Conservation (phyloP, 2,797 vertebrate genomes). For the Buceros bicornis region DNA sequence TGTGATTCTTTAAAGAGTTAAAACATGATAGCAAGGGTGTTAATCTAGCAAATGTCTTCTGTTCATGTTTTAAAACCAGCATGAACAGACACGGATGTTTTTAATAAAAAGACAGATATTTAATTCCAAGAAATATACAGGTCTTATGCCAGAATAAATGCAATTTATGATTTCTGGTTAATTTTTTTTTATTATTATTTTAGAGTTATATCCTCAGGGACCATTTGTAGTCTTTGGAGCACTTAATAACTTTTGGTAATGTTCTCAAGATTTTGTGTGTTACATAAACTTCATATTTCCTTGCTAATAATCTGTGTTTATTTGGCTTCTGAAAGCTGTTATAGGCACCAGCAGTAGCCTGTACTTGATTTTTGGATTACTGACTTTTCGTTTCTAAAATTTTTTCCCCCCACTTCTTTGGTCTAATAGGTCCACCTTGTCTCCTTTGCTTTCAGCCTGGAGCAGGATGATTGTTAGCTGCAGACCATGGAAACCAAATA, state of each 20-base stretch:
- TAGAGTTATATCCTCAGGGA: neutral
- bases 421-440: neutral
- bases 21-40: conserved; percentile 45
- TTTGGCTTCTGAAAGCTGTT: conserved; percentile 34
- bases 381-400: neutral
- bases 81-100: conserved; percentile 38
- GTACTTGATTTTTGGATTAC: neutral
- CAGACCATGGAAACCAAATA: neutral
- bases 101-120: conserved; percentile 35
- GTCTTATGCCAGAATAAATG: conserved; percentile 44
- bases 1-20: conserved; percentile 39
- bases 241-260: neutral
- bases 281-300: conserved; percentile 26
- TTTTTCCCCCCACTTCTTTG: neutral
- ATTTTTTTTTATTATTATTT: conserved; percentile 42
- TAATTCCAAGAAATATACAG: conserved; percentile 35
- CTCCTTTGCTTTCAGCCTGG: neutral
- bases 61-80: conserved; percentile 10
- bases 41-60: conserved; percentile 42
- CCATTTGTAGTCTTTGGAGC: conserved; percentile 9
- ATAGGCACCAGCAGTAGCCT: neutral
- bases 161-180: conserved; percentile 45
- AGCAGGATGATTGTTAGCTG: neutral
- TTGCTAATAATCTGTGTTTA: conserved; percentile 7
- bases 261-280: conserved; percentile 6